Conservation (phyloP, 2,888 invertebrate species). For the Scelioninae gen. 1 region DNA sequence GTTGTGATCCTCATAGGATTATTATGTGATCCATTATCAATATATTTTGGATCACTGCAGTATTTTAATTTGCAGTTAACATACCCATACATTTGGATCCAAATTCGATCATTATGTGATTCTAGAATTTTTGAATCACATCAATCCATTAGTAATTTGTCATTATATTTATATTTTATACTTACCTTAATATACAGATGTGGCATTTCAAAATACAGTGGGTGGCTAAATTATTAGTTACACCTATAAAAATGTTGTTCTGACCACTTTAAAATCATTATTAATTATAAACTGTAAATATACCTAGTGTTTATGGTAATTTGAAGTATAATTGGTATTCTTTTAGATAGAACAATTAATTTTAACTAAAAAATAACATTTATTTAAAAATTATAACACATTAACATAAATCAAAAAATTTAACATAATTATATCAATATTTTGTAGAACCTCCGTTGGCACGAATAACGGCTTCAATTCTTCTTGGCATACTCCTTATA, state of each 20-base stretch:
- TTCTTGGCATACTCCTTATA: not conserved
- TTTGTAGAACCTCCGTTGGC: not conserved
- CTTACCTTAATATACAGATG: too few relatives aligned
- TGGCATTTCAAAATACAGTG: too few relatives aligned
- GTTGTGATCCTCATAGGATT: too few relatives aligned
- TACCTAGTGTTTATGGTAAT: not conserved
- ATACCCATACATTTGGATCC: too few relatives aligned
- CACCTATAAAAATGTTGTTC: not conserved
- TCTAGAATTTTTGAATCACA: too few relatives aligned
- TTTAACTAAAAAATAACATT: not conserved
- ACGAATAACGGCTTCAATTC: not conserved
- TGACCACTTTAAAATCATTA: too few relatives aligned
- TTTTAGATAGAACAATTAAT: not conserved
- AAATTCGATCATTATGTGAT: too few relatives aligned
- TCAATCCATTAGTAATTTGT: too few relatives aligned
- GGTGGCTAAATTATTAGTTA: not conserved
- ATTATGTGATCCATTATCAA: too few relatives aligned
- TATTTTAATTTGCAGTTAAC: too few relatives aligned
- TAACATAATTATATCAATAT: not conserved
- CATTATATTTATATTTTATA: too few relatives aligned
- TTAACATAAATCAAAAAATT: conserved; percentile 10
- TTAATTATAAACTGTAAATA: not conserved
- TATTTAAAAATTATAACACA: not conserved
- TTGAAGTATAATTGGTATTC: not conserved
- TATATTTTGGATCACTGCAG: too few relatives aligned